Percentiles rank a stretch among this genome's conserved stretches.
Evolutionary conservation across 2,797 vertebrate genomes (phyloP).

Genomic region (Moxostoma hubbsi): DNA sequence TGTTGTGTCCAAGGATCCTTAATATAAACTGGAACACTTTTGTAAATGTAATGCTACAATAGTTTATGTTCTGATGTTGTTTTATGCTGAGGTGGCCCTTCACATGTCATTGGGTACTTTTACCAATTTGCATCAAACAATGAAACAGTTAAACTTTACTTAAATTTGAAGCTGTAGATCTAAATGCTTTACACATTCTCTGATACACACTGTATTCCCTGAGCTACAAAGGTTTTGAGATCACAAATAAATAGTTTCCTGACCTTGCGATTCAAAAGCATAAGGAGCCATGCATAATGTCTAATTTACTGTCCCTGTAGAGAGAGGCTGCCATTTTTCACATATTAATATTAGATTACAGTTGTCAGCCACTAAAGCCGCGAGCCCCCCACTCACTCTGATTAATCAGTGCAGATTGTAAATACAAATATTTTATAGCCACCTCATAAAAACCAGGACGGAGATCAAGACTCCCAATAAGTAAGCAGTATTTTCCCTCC

Average conservation of each 20-base stretch:
- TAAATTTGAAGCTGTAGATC: slow-evolving; percentile 36
- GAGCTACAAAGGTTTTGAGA: slow-evolving; percentile 60
- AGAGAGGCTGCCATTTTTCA: slow-evolving; percentile 90
- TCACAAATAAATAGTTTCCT: slow-evolving; percentile 82
- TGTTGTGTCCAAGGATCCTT: background rate
- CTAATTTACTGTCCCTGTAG: slow-evolving; percentile 95
- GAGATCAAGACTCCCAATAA: slow-evolving; percentile 60
- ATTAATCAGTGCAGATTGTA: slow-evolving; percentile 85
- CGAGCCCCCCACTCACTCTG: slow-evolving; percentile 78
- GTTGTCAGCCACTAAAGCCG: slow-evolving; percentile 80
- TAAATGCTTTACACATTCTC: slow-evolving; percentile 33
- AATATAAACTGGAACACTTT: background rate
- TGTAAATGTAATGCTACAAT: background rate
- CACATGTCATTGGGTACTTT: background rate
- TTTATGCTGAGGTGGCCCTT: background rate
- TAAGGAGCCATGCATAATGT: slow-evolving; percentile 92
- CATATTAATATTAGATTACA: slow-evolving; percentile 95
- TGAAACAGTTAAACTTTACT: slow-evolving; percentile 30
- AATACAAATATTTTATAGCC: slow-evolving; percentile 86
- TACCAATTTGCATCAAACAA: slow-evolving; percentile 30
- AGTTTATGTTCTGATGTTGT: background rate
- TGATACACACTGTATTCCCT: slow-evolving; percentile 51
- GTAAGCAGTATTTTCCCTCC: slow-evolving; percentile 52
- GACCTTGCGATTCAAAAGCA: slow-evolving; percentile 79
- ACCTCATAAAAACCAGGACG: slow-evolving; percentile 72